Base-by-base conservation (phyloP, 2,888 invertebrate genomes). In the Microchrysa polita region DNA sequence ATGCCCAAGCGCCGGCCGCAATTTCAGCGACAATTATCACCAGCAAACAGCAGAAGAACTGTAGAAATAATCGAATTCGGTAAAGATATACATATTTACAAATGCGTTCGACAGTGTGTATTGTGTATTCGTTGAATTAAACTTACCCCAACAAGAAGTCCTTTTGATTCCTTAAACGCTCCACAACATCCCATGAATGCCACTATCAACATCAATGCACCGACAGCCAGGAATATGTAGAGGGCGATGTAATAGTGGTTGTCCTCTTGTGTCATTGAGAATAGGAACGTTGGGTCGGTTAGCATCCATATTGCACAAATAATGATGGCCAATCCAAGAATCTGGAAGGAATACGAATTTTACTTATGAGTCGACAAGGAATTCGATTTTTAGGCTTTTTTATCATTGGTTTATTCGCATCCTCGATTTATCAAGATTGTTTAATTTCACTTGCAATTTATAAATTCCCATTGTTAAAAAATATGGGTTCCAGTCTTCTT, bases 121-220 rank as follows among this genome's bases (percentile, higher is more conserved):
- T 4, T 16, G 2, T n/a, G 10, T n/a, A 9, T 27, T 10, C 55
- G 2, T 14, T n/a, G 18, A 9, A 14, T 34, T 34, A 48, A 10
- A 86, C 90, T 88, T 85, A 93, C 93, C 81, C 90, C 87, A 76
- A 91, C 88, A 57, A 96, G 88, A 86, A 93, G 88, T 82, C 92
- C 93, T 80, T 91, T 91, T 20, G 92, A 93, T 83, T 93, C 92
- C 79, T 89, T 89, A 76, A 91, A 88, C 7, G 94, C 92, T 44
- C 95, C 95, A 81, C 92, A 93, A 81, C 94, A 95, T 73, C 95
- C 95, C 60, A 95, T 87, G 83, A 93, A 91, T 16, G 93, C 92
- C 27, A 93, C 90, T 55, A 93, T 82, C 75, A 93, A 88, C 83
- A 94, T 90, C 67, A 93, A 84, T 52, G 89, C 84, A 5, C 94